A percentile compares a stretch with the other conserved stretches of the same genome.
Evolutionary conservation across 2,888 invertebrate genomes (phyloP).

Genomic region (Steinernema hermaphroditum): DNA sequence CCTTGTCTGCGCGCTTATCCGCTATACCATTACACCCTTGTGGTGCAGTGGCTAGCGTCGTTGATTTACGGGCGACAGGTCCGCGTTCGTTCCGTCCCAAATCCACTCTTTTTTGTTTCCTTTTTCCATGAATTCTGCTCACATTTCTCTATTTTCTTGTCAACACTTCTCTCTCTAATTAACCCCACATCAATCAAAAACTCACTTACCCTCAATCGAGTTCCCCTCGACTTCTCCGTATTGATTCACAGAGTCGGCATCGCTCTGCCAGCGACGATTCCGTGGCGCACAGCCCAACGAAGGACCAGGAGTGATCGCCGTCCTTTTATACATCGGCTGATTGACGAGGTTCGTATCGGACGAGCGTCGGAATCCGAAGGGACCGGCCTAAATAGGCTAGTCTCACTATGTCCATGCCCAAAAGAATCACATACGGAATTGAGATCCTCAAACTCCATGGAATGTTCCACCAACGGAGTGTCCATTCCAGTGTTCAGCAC

Average conservation of each 20-base stretch:
- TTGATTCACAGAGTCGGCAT: slow-evolving; percentile 62
- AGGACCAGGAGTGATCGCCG: slow-evolving; percentile 48
- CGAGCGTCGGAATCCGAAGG: slow-evolving; percentile 50
- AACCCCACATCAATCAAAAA: slow-evolving; percentile 14
- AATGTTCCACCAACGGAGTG: slow-evolving; percentile 84
- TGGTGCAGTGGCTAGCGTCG: too few species aligned
- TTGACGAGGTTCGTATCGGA: slow-evolving; percentile 64
- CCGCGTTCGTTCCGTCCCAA: too few species aligned
- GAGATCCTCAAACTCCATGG: slow-evolving; percentile 38
- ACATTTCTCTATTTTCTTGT: too few species aligned
- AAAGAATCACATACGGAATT: slow-evolving; percentile 37
- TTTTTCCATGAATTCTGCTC: too few species aligned
- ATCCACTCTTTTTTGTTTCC: too few species aligned
- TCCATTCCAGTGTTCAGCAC: slow-evolving; percentile 80
- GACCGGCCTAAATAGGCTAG: slow-evolving; percentile 32
- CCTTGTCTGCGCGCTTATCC: too few species aligned
- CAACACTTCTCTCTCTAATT: too few species aligned
- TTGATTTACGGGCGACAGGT: too few species aligned
- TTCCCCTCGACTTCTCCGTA: slow-evolving; percentile 66
- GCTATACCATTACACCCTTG: too few species aligned
- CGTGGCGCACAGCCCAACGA: slow-evolving; percentile 25
- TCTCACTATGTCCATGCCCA: slow-evolving; percentile 48
- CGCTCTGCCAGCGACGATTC: slow-evolving; percentile 63
- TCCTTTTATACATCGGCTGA: slow-evolving; percentile 42
- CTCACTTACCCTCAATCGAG: slow-evolving; percentile 51